Evolutionary conservation across 2,888 invertebrate genomes (phyloP).

Genomic region (Sialis fuliginosa): DNA sequence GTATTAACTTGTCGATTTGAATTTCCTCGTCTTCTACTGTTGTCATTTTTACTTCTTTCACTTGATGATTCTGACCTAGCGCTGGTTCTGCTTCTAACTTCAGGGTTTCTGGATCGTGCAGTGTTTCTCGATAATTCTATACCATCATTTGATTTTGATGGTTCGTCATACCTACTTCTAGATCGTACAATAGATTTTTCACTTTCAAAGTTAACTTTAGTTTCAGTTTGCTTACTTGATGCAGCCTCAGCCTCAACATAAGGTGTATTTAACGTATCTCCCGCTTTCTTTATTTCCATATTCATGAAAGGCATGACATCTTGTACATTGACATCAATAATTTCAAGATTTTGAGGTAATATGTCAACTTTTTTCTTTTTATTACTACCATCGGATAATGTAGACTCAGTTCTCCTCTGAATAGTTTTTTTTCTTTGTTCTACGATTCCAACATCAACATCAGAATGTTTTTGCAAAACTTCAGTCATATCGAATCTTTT

Average conservation of each 20-base stretch:
- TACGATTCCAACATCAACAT: too few species aligned
- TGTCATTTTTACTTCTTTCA: too few species aligned
- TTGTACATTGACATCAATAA: background rate
- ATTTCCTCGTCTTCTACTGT: too few species aligned
- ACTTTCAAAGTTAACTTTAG: conserved; percentile 6
- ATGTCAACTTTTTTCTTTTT: too few species aligned
- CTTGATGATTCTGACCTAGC: too few species aligned
- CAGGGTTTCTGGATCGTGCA: background rate
- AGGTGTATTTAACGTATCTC: too few species aligned
- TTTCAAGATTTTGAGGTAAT: too few species aligned
- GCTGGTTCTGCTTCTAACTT: background rate
- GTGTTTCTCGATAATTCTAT: background rate
- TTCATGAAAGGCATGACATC: conserved; percentile 1
- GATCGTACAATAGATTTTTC: background rate
- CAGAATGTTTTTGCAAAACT: background rate
- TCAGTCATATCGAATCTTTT: background rate
- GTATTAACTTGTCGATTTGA: background rate
- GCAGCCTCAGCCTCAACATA: conserved; percentile 2
- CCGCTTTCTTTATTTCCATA: conserved; percentile 2
- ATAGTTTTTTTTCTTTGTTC: too few species aligned
- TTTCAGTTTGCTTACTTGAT: conserved; percentile 5
- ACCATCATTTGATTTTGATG: too few species aligned
- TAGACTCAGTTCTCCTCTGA: too few species aligned
- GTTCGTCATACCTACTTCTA: too few species aligned
- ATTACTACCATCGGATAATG: too few species aligned